Conservation (phyloP, 2,113 vertebrate species). For the Pionites leucogaster region DNA sequence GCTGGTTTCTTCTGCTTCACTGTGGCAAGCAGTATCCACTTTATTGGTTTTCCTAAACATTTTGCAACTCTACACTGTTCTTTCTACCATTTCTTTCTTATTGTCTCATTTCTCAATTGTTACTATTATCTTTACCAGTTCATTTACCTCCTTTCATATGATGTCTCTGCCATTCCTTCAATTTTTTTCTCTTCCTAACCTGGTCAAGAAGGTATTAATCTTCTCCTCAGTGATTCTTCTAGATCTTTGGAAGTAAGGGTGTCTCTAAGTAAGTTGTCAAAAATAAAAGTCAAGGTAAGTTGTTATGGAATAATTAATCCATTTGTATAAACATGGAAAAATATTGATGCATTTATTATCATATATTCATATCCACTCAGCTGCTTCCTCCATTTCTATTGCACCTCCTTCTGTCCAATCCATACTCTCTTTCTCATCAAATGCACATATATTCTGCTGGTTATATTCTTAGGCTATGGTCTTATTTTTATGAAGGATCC, state of each 20-base stretch:
- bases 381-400: not conserved
- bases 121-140: not conserved
- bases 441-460: not conserved
- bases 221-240: not conserved
- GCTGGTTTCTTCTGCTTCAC: not conserved
- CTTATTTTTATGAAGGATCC: not conserved
- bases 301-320: not conserved
- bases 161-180: not conserved
- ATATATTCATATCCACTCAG: not conserved
- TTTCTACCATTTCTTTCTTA: not conserved
- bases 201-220: not conserved
- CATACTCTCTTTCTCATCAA: not conserved
- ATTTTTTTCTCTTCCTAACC: not conserved
- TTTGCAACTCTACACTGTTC: not conserved
- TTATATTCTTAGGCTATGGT: not conserved
- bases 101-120: not conserved
- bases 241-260: not conserved
- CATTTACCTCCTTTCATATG: not conserved
- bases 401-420: not conserved
- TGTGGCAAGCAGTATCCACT: not conserved
- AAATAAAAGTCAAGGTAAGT: not conserved
- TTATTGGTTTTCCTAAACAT: not conserved
- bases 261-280: not conserved
- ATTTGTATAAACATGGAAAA: not conserved
- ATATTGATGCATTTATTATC: not conserved